Base-by-base conservation (phyloP, 1,140 invertebrate species). In the Drosophila virilis region DNA sequence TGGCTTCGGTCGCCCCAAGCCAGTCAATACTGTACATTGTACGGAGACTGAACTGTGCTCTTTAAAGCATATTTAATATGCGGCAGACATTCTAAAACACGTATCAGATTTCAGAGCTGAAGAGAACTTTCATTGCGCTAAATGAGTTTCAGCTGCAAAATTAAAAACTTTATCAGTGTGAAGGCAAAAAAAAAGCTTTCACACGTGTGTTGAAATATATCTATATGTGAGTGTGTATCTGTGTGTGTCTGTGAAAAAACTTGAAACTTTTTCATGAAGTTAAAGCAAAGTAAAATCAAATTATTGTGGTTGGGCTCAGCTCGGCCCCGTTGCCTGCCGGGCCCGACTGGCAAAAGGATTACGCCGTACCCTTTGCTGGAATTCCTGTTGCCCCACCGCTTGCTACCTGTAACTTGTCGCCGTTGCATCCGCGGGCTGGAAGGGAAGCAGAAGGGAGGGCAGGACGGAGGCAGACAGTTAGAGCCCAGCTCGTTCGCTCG, bases 201-300 rank as follows among this genome's bases (percentile, higher is more conserved):
- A 13, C 67, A 64, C 52, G 72, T 70, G 58, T 74, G 59, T 40
- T 17, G 17, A n/a, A n/a, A n/a, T 22, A 22, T 48, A 12, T 58
- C 59, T 52, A 51, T 78, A 59, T 77, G 58, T 42, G 38, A 43
- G 59, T 74, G 37, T 62, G 52, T 46, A 40, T 57, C 60, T 72
- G 45, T 69, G 70, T 61, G 52, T 77, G 66, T 17, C 17, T 64
- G 67, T 69, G 58, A 80, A 89, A 86, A 89, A 90, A 90, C 77
- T 84, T 80, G 70, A 84, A 90, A 84, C 80, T 89, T 89, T 89
- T 89, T 89, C 77, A 89, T 89, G 84, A 90, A 89, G 84, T 89
- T 89, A 90, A 89, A 89, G 84, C 84, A 89, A 89, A 89, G 85
- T 90, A 89, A 89, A 89, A 89, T 89, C 84, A 89, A 89, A 89